Conservation (phyloP, 1,140 invertebrate species). For the Drosophila eugracilis region DNA sequence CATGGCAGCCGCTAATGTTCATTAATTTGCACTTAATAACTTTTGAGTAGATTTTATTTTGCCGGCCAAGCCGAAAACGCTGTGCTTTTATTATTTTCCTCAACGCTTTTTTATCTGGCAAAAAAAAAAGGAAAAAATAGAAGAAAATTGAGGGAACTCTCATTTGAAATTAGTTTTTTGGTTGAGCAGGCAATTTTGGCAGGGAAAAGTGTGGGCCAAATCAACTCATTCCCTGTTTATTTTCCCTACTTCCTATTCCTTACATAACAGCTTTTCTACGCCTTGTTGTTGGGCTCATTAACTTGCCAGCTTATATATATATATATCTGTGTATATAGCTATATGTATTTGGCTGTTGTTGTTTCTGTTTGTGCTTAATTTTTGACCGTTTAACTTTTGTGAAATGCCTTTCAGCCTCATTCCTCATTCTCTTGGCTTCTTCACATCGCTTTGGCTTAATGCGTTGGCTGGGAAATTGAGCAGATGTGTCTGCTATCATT, state of each 20-base stretch:
- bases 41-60: conserved; percentile 78
- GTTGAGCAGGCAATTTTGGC: conserved; percentile 58
- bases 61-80: conserved; percentile 34
- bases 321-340: not conserved
- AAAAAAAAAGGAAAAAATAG: conserved; percentile 18
- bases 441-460: conserved; percentile 52
- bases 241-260: conserved; percentile 17
- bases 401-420: conserved; percentile 39
- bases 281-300: conserved; percentile 66
- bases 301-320: conserved; percentile 65
- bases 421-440: not conserved
- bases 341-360: conserved; percentile 26
- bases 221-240: conserved; percentile 44
- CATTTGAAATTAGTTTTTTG: conserved; percentile 72
- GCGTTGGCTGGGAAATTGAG: conserved; percentile 64
- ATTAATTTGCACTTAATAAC: conserved; percentile 82
- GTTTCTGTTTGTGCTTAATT: conserved; percentile 60
- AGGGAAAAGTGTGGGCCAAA: conserved; percentile 11
- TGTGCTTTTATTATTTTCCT: conserved; percentile 23
- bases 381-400: conserved; percentile 75
- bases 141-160: conserved; percentile 24
- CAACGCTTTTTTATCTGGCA: conserved; percentile 31
- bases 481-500: conserved; percentile 71
- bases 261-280: conserved; percentile 42
- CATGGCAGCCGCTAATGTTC: conserved; percentile 72